Base-by-base conservation (phyloP, 2,888 invertebrate genomes). In the Drosophila neoperkinsi region DNA sequence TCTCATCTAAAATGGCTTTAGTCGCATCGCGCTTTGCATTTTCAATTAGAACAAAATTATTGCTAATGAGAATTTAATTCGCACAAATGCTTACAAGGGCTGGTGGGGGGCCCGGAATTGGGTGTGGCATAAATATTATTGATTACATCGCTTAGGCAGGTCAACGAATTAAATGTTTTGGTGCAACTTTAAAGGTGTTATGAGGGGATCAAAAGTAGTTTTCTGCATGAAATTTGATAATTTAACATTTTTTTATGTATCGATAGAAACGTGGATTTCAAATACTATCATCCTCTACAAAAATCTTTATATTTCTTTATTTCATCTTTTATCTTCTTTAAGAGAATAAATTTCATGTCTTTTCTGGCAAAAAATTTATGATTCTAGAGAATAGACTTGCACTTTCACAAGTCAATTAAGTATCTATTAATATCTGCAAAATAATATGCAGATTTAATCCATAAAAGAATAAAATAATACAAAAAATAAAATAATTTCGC, bases 11-110 rank as follows among this genome's bases (percentile, higher is more conserved):
- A 81, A 18, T 18, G 31, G 41, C 25, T 41, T 25, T 28, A 30
- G 21, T 31, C 16, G 59, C 16, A 18, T 16, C 4, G 38, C 21
- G 38, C n/a, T 76, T 84, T 87, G 75, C 65, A 69, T 83, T 78
- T 76, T 65, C 86, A 90, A 83, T 90, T 88, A 82, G 75, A 70
- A 68, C 33, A 74, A 72, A 85, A 78, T 88, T 80, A 71, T 71
- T 80, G 77, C 81, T 88, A 90, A 85, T 88, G 85, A 74, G 86
- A 85, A 88, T 74, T 82, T 80, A 85, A 88, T 88, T 88, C 74
- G 69, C 73, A 72, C 77, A 84, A 88, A 72, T 89, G 67, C 21
- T n/a, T 57, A 21, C 2, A 10, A 21, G 21, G 21, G 43, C 21
- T 5, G 18, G 3, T 1, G 4, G 1, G 21, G 5, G 21, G 16